phyloP scores from a whole-genome alignment of 1,140 invertebrate genomes.

The Araneus ventricosus region DNA sequence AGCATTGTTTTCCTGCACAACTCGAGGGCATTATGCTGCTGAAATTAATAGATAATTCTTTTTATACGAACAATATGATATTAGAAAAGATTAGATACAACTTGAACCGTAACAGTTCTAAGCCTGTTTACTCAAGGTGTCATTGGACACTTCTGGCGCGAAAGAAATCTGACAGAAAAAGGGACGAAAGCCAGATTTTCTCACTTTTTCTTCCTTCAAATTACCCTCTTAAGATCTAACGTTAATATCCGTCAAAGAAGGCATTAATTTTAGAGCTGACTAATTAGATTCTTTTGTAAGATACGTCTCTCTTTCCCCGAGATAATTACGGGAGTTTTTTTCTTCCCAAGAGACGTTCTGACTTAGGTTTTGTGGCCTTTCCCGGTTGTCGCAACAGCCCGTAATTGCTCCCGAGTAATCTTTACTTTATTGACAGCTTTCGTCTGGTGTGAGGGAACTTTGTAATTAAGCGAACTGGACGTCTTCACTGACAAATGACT shows the following conservation, averaged over 20 bases:
- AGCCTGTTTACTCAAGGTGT: neutral
- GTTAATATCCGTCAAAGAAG: constrained; percentile 60
- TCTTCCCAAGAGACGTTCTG: neutral
- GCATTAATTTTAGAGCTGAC: constrained; percentile 51
- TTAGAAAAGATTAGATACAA: neutral
- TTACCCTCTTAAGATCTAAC: constrained; percentile 47
- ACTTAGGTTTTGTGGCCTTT: constrained; percentile 27
- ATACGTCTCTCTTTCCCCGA: constrained; percentile 50
- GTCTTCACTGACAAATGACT: constrained; percentile 36
- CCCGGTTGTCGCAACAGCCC: neutral
- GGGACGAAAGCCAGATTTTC: neutral
- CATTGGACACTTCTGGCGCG: neutral
- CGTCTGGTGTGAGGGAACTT: constrained; percentile 33
- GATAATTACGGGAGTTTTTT: constrained; percentile 55
- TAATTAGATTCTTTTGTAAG: constrained; percentile 60
- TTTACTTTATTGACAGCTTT: constrained; percentile 52
- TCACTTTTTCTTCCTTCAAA: neutral
- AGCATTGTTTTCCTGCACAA: too few relatives aligned
- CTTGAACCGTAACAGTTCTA: neutral
- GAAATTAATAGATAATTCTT: neutral
- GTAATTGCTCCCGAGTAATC: constrained; percentile 49
- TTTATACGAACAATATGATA: neutral
- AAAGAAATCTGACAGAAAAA: neutral
- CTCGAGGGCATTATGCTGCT: neutral
- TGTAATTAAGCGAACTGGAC: constrained; percentile 26